Conservation (phyloP, 2,888 invertebrate genomes). For the Apodemia duryi region DNA sequence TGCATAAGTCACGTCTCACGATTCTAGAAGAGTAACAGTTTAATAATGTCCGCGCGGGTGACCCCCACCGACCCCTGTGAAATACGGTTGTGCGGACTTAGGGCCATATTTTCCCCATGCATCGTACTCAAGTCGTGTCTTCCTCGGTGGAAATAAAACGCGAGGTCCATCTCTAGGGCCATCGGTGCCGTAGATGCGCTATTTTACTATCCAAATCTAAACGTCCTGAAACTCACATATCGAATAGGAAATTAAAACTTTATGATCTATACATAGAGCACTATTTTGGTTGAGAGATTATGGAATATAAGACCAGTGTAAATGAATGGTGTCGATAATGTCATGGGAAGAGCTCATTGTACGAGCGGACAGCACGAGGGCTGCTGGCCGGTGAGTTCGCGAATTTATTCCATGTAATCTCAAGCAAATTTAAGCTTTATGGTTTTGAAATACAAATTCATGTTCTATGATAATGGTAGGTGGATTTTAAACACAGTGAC, state of each 20-base stretch:
- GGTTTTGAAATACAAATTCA: conserved; percentile 35
- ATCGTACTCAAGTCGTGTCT: conserved; percentile 75
- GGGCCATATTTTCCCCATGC: conserved; percentile 75
- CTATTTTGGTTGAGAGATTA: conserved; percentile 21
- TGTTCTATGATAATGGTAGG: conserved; percentile 7
- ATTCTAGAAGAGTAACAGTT: conserved; percentile 70
- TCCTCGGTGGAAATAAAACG: conserved; percentile 77
- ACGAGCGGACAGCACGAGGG: conserved; percentile 75
- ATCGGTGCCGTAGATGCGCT: conserved; percentile 75
- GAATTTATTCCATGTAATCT: conserved; percentile 45
- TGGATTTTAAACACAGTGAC: conserved; percentile 26
- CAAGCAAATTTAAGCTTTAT: conserved; percentile 47
- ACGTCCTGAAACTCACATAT: conserved; percentile 35
- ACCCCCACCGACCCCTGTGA: conserved; percentile 69
- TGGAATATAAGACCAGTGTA: conserved; percentile 39
- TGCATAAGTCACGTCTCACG: conserved; percentile 77
- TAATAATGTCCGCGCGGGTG: conserved; percentile 74
- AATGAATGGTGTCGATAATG: conserved; percentile 58
- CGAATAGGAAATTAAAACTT: conserved; percentile 20
- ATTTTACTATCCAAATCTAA: conserved; percentile 45
- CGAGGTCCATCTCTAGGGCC: conserved; percentile 77
- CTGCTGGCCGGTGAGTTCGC: conserved; percentile 63
- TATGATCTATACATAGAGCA: neutral
- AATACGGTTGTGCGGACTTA: conserved; percentile 74
- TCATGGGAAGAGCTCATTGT: conserved; percentile 79